Conservation (phyloP, 2,888 invertebrate species). For the Pseudococcus longispinus region DNA sequence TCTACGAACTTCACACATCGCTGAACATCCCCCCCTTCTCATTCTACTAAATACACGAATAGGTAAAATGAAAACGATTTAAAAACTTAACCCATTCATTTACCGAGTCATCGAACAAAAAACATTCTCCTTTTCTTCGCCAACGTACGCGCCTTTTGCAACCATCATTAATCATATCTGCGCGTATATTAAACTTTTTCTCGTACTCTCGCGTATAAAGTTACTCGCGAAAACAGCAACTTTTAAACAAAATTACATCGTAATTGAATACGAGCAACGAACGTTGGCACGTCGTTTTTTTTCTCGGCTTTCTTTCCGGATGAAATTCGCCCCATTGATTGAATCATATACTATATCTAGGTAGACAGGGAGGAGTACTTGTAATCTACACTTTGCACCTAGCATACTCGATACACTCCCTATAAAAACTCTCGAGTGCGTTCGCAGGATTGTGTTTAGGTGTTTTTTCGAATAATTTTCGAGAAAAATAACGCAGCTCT, state of each 20-base stretch:
- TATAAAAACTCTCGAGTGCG: too few species aligned
- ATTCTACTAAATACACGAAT: background rate
- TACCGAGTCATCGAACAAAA: constrained; percentile 12
- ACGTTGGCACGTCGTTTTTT: background rate
- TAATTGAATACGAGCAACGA: constrained; percentile 22
- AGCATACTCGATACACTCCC: too few species aligned
- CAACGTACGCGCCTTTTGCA: background rate
- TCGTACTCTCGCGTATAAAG: background rate
- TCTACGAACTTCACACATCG: too few species aligned
- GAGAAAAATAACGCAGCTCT: too few species aligned
- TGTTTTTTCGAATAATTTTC: too few species aligned
- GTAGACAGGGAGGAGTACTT: background rate
- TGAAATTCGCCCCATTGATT: background rate
- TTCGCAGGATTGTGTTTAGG: too few species aligned
- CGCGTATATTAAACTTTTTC: constrained; percentile 28
- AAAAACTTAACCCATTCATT: constrained; percentile 30
- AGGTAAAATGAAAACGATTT: constrained; percentile 1
- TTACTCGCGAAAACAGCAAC: constrained; percentile 7
- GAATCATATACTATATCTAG: background rate
- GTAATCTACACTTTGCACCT: too few species aligned
- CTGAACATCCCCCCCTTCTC: background rate
- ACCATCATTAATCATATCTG: constrained; percentile 22
- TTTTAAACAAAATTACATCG: constrained; percentile 15
- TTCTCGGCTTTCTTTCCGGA: background rate
- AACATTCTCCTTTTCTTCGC: constrained; percentile 16